Evolutionary conservation across 2,888 invertebrate genomes (phyloP).

Genomic region (Bimastos eiseni): DNA sequence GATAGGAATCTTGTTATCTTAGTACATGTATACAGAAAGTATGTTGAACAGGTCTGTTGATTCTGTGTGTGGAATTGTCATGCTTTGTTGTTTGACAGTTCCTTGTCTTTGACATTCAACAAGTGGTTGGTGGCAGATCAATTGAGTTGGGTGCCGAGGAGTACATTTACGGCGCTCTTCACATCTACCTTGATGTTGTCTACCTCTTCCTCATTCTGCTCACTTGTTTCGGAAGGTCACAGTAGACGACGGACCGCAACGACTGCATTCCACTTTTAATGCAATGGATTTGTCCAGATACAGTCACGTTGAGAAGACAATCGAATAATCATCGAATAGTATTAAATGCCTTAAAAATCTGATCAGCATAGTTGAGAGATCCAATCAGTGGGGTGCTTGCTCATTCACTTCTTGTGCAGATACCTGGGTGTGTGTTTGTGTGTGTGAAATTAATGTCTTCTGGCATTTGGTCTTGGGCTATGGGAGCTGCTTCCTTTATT

Average conservation of each 20-base stretch:
- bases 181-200: slow-evolving; percentile 71
- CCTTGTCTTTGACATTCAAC: slow-evolving; percentile 71
- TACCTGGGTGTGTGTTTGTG: not conserved
- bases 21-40: too few species aligned
- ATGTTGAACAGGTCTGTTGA: not conserved
- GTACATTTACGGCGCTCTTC: slow-evolving; percentile 69
- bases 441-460: not conserved
- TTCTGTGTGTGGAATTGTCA: not conserved
- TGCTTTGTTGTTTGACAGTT: slow-evolving; percentile 59
- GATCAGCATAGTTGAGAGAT: not conserved
- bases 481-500: not conserved
- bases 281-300: not conserved
- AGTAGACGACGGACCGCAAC: not conserved
- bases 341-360: not conserved
- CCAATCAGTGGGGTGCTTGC: not conserved
- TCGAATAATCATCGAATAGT: not conserved
- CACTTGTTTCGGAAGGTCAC: slow-evolving; percentile 52
- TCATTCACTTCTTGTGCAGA: too few species aligned
- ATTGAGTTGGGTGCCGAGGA: slow-evolving; percentile 70
- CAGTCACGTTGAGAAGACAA: not conserved
- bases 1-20: too few species aligned
- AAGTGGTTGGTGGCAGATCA: slow-evolving; percentile 69
- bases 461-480: not conserved
- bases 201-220: slow-evolving; percentile 68
- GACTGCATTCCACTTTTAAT: not conserved